phyloP scores from a whole-genome alignment of 1,140 invertebrate species.

The Atopsyche davidsoni region DNA sequence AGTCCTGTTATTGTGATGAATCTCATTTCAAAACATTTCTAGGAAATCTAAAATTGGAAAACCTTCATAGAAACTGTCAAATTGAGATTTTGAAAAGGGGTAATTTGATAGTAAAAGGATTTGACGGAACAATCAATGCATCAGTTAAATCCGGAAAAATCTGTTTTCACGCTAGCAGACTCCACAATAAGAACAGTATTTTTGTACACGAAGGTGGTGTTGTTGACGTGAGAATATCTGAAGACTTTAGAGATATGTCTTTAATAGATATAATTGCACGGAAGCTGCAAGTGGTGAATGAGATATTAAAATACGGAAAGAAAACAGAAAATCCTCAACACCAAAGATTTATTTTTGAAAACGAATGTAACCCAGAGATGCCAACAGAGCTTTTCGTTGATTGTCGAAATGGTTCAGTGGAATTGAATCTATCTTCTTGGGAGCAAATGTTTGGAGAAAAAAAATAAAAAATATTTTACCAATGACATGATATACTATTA shows the following conservation, averaged over 20 bases:
- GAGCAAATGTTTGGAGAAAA: constrained; percentile 21
- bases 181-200: constrained; percentile 45
- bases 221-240: constrained; percentile 41
- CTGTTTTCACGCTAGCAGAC: constrained; percentile 42
- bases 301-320: constrained; percentile 41
- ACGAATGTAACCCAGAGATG: constrained; percentile 37
- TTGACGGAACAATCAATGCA: constrained; percentile 43
- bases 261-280: constrained; percentile 46
- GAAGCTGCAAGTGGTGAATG: constrained; percentile 43
- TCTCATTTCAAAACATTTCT: constrained; percentile 44
- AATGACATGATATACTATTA: too few relatives aligned
- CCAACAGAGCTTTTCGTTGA: constrained; percentile 41
- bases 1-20: constrained; percentile 47
- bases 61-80: constrained; percentile 40
- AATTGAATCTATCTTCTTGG: constrained; percentile 35
- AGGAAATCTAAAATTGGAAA: constrained; percentile 41
- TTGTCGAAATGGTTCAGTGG: constrained; percentile 47
- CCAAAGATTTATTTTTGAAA: constrained; percentile 41
- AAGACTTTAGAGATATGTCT: constrained; percentile 42
- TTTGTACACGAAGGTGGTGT: constrained; percentile 48
- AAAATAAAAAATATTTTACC: too few relatives aligned
- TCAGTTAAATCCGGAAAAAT: constrained; percentile 46
- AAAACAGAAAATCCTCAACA: constrained; percentile 45
- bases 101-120: constrained; percentile 42
- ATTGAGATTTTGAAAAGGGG: constrained; percentile 46